Evolutionary conservation across 2,113 vertebrate genomes (phyloP), one percentile per base, ranked within the genome.

Genomic region (Apistogramma diplotaenia): DNA sequence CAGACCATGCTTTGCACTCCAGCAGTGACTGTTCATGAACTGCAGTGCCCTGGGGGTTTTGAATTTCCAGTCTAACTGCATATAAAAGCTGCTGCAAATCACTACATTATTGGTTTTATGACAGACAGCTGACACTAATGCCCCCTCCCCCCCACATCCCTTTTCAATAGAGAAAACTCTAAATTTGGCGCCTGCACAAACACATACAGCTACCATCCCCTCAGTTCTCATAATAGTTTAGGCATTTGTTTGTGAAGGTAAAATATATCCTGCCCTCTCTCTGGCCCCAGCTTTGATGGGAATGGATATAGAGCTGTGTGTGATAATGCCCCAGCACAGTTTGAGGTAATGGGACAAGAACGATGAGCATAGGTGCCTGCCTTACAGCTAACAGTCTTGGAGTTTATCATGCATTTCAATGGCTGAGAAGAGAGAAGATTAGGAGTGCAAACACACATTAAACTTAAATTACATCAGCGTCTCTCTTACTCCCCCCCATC

Each of bases 371-470:
- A 49, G 57, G 78, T 67, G 79, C 72, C 25, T 74, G 31, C 79
- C 78, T 83, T 54, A 70, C 76, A 83, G 85, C 81, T 25, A 80
- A 88, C 74, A 5, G 55, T 67, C 79, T 79, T 55, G 3, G 82
- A 85, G 81, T 88, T 78, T 76, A 87, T 92, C 83, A 84, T 55
- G 79, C 67, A 80, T 86, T 87, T 65, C 78, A 54, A 73, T 43
- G 76, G 65, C 54, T 27, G 62, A 82, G 85, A 80, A 79, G 67
- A 83, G 78, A 82, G 84, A 71, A 84, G 84, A 87, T 92, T 83
- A 78, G 62, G 58, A 90, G 76, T 6, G 19, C 85, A 86, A 89
- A 92, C 60, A 87, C 84, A 76, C 88, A 84, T 90, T 90, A 82
- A 73, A 82, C 76, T 73, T 81, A 90, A 91, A 91, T 87, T 62